Evolutionary conservation across 2,888 invertebrate species (phyloP).

Genomic region (Stenotaenia linearis): DNA sequence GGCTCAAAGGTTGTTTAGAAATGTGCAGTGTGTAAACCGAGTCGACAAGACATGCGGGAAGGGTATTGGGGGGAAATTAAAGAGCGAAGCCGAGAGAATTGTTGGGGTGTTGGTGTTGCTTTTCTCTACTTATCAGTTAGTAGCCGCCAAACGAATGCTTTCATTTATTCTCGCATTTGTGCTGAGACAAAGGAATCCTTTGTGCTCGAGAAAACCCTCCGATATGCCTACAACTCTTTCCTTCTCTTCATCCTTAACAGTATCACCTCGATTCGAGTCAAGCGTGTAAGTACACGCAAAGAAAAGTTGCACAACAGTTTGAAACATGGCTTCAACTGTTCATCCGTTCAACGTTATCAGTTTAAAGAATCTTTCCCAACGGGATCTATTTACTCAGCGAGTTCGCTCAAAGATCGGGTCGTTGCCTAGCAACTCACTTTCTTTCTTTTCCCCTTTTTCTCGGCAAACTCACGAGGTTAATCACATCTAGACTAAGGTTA

Average conservation of each 20-base stretch:
- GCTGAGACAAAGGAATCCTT: not conserved
- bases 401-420: not conserved
- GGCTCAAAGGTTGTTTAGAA: conserved; percentile 7
- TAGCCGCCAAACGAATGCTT: conserved; percentile 21
- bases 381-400: not conserved
- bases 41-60: not conserved
- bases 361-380: not conserved
- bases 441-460: not conserved
- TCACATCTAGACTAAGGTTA: conserved; percentile 23
- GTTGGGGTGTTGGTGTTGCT: not conserved
- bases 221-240: not conserved
- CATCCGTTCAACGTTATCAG: not conserved
- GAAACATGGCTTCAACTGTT: not conserved
- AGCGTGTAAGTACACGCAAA: no score
- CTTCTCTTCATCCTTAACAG: not conserved
- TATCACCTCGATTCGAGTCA: no score
- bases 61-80: not conserved
- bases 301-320: not conserved
- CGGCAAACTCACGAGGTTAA: not conserved
- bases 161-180: conserved; percentile 19
- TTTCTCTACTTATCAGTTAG: conserved; percentile 16
- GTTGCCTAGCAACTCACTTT: conserved; percentile 27
- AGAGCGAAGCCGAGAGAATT: not conserved
- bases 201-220: not conserved
- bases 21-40: not conserved